Conservation (phyloP, 2,888 invertebrate species). For the Chymomyza amoena region DNA sequence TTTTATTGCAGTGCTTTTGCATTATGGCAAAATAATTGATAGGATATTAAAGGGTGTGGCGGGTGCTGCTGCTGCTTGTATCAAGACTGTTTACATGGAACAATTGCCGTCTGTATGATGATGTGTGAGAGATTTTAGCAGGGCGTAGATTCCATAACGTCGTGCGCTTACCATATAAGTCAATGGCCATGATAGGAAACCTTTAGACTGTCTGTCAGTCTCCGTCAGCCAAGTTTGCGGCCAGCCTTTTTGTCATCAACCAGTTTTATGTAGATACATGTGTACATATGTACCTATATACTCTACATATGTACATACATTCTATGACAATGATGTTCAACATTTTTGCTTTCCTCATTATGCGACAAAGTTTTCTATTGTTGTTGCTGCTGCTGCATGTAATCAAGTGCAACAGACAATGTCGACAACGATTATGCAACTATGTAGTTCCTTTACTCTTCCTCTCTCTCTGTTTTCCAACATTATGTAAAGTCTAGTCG, state of each 20-base stretch:
- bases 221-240: neutral
- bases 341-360: slow-evolving; percentile 1
- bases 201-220: slow-evolving; percentile 5
- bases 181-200: slow-evolving; percentile 14
- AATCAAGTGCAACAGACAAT: slow-evolving; percentile 4
- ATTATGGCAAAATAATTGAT: neutral
- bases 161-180: slow-evolving; percentile 18
- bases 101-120: slow-evolving; percentile 3
- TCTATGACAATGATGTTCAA: neutral
- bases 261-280: neutral
- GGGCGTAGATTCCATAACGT: slow-evolving; percentile 32
- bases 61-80: slow-evolving; percentile 19
- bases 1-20: neutral
- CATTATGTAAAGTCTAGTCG: neutral
- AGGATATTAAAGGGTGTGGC: slow-evolving; percentile 1
- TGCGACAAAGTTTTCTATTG: neutral
- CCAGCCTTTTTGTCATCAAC: slow-evolving; percentile 24
- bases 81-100: slow-evolving; percentile 18
- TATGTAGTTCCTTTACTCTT: neutral
- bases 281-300: neutral
- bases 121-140: neutral
- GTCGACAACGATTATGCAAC: neutral
- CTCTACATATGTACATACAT: too few relatives aligned
- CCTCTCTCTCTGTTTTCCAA: neutral
- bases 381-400: neutral